Conservation (phyloP, 2,113 vertebrate genomes). For the Chitala chitala region DNA sequence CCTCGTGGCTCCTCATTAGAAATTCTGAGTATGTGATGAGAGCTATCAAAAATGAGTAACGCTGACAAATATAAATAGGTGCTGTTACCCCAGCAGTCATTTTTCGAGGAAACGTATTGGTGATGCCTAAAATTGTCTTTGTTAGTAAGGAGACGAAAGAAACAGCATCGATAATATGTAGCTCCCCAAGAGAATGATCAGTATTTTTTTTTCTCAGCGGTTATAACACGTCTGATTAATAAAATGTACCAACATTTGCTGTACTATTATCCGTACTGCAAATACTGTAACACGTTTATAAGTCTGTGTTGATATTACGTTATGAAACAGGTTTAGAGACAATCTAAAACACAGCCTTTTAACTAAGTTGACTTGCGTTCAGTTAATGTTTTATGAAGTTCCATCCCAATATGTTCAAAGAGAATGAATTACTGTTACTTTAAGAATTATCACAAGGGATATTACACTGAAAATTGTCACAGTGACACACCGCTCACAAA, state of each 20-base stretch:
- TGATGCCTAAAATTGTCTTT: neutral
- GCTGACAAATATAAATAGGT: conserved; percentile 9
- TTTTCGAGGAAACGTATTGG: conserved; percentile 12
- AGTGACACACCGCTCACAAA: conserved; percentile 6
- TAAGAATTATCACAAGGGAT: neutral
- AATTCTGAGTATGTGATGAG: conserved; percentile 16
- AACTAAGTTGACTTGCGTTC: no score
- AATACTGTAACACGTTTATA: no score
- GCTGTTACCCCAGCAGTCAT: neutral
- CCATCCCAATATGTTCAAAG: no score
- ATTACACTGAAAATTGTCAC: neutral
- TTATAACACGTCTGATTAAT: no score
- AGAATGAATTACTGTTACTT: no score
- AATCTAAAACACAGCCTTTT: no score
- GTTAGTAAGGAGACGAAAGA: conserved; percentile 9
- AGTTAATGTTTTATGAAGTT: no score
- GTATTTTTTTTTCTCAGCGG: neutral
- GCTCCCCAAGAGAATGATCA: neutral
- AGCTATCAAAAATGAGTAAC: conserved; percentile 18
- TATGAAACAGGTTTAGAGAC: no score
- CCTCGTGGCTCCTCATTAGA: conserved; percentile 15
- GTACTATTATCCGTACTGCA: no score
- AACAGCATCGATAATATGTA: neutral
- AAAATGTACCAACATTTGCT: no score
- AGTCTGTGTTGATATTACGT: no score